Evolutionary conservation across 2,888 invertebrate genomes (phyloP), one percentile per base, ranked within the genome.

Genomic region (Trissolcus brochymenae): DNA sequence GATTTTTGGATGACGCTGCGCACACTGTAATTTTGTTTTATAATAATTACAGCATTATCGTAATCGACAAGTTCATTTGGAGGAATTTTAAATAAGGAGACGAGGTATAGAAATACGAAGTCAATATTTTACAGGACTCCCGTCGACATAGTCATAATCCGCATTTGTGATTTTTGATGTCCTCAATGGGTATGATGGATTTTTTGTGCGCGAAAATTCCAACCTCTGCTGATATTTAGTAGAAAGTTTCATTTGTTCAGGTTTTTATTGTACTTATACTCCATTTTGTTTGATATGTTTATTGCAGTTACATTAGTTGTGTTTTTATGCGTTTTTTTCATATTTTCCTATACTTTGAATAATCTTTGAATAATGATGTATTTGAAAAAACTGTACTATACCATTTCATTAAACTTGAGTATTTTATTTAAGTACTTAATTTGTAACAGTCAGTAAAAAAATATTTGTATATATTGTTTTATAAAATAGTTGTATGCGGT

Each of bases 1-100:
- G 84, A 29, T 82, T 84, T 57, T 81, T 79, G 14, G 87, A 87
- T 71, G 86, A 87, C 46, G 82, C 82, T 71, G 68, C 84, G 61
- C 88, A 87, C 79, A 0, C 9, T 35, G 35, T 35, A 35, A 35
- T 35, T 35, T 11, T 35, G 35, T 35, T 35, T 1, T 9, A 35
- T 35, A 35, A 35, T 35, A 35, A 35, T 35, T 35, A 35, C 35
- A 35, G 35, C 35, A 35, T 35, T 35, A 35, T 35, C 21, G 51
- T 54, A 46, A 46, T 16, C 50, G 35, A 16, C 16, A 4, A n/a
- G 14, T n/a, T 43, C 46, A 29, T 14, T 53, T 46, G 14, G 16
- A 51, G 6, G 9, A 51, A 7, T 51, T 51, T 19, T 51, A 35
- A 11, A 35, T 35, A 35, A 35, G 11, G 9, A 55, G 35, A 35